Base-by-base conservation (phyloP, 2,888 invertebrate species). In the Sminthurides aquaticus region DNA sequence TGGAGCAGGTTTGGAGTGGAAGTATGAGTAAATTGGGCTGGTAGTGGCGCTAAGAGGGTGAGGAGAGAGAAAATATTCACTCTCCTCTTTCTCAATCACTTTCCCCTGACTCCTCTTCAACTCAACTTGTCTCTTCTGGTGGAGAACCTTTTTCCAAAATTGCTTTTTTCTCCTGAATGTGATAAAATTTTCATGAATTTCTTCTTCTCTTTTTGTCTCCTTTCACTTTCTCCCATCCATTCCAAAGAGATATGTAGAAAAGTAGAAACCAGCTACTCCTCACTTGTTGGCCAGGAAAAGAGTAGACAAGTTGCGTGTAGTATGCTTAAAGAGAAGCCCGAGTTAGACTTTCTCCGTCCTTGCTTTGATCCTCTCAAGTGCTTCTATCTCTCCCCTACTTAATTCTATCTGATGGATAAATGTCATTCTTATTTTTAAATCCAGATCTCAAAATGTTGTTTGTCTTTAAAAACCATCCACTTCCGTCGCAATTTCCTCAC, bases 131-230 rank as follows among this genome's bases (percentile, higher is more conserved):
- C 69, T 72, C 67, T 69, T 67, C 69, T 68, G 59, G 57, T 48
- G 55, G 54, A 29, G 52, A 73, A 71, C 68, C 71, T 73, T 71
- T 73, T 73, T 68, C 67, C 68, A 66, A 73, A 73, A 73, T 73
- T 73, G 71, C 71, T 71, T 73, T 72, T 70, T 71, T 67, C 43
- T 29, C 49, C 34, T 71, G 68, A 71, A 71, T 71, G 71, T 67
- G 71, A 67, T 73, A 69, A 73, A 69, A 73, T 73, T 73, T 73
- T 71, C 73, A 73, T 73, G 71, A 69, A 67, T 65, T 65, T 60
- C 59, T 57, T 56, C 29, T 34, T 62, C 25, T 64, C 58, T 60
- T 54, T 34, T 59, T 34, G 22, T 34, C 49, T 34, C 26, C 55
- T 49, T 52, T 57, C 49, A n/a, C 27, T 52, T 63, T 52, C 58